Evolutionary conservation across 2,113 vertebrate species (phyloP), one percentile per base, ranked within the genome.

Genomic region (Cygnus buccinator): DNA sequence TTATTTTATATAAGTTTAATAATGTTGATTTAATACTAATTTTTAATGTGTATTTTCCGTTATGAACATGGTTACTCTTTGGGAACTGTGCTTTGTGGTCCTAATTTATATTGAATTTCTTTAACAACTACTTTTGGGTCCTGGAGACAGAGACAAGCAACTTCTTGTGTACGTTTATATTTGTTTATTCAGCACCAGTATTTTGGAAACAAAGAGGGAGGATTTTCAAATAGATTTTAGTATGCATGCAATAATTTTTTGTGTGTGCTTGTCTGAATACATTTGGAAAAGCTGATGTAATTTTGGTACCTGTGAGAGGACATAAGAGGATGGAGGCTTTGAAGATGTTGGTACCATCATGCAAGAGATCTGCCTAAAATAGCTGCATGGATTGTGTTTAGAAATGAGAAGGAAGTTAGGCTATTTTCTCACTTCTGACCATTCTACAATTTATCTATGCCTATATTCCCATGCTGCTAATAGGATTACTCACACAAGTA

Each of bases 401-500:
- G 79, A 61, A 74, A 63, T 43, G 26, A 92, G 48, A 89, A 79
- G 18, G n/a, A 89, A 84, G 26, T 44, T n/a, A 48, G 26, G 39
- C 65, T 84, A 54, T 90, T 84, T 90, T 65, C 43, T 79, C 48
- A 37, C 33, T 90, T 94, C 58, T 95, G 77, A 87, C 37, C 37
- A 73, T 84, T 82, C n/a, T 59, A 68, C 21, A 23, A 7, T 75
- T 84, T 84, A 75, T 54, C 84, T 44, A 31, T 75, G 61, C 44
- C 77, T 62, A 29, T 84, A 22, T 89, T 92, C 62, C 72, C 84
- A 90, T 85, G 70, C 66, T 89, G 70, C 54, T 93, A 73, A 87
- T 74, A 92, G 89, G 92, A 89, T 95, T 95, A 89, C 52, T 93
- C 58, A n/a, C 61, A 87, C 41, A 44, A 82, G 66, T 78, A 94